Conservation (phyloP, 64 coral and sea anemone genomes). For the Porites lutea region DNA sequence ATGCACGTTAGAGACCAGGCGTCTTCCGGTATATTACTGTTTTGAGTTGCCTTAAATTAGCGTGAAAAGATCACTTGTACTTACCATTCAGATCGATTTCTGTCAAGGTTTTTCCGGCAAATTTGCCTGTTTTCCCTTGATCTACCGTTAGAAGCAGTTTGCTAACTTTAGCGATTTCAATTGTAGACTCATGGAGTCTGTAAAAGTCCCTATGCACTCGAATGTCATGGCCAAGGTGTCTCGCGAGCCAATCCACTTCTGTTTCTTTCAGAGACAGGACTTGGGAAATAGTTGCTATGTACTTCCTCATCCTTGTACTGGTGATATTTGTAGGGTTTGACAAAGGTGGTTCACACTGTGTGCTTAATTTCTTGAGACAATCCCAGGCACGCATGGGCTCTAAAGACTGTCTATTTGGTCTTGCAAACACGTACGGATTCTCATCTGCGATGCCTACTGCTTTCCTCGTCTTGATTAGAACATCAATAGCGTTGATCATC, state of each 20-base stretch:
- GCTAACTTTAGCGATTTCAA: constrained; percentile 12
- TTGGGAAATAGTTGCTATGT: constrained; percentile 27
- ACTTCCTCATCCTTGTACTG: constrained; percentile 3
- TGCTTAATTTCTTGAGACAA: neutral
- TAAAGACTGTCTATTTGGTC: neutral
- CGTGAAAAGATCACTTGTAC: neutral
- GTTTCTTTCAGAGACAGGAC: constrained; percentile 8
- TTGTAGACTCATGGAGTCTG: constrained; percentile 4
- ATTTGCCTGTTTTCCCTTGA: neutral
- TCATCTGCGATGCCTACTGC: neutral
- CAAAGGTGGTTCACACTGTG: neutral
- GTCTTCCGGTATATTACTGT: neutral
- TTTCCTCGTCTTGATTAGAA: neutral
- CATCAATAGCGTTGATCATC: neutral
- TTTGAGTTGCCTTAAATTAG: neutral
- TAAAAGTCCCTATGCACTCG: constrained; percentile 5
- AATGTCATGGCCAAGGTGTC: constrained; percentile 14
- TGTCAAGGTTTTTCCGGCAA: neutral
- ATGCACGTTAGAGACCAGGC: neutral
- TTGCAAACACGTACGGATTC: neutral
- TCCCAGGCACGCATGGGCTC: neutral
- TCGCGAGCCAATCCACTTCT: constrained; percentile 7
- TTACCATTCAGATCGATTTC: neutral
- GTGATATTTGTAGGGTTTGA: neutral
- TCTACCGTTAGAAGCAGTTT: neutral